phyloP scores from a whole-genome alignment of 2,888 invertebrate genomes.

The Dynastes grantii region DNA sequence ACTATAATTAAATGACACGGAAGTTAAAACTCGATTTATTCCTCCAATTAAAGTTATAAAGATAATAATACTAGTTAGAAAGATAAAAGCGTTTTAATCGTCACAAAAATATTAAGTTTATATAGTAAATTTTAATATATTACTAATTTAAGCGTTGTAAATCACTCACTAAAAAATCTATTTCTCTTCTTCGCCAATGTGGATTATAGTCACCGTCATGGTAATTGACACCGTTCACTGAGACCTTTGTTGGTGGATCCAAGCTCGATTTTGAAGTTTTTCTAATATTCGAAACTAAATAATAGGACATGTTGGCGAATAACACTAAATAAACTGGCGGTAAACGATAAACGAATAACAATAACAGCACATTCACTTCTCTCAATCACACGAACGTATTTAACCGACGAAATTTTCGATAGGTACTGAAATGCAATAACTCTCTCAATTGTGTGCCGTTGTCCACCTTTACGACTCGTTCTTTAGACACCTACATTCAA shows the following conservation, averaged over 20 bases:
- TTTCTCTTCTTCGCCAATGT: constrained; percentile 33
- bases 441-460: constrained; percentile 39
- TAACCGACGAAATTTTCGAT: constrained; percentile 45
- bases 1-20: constrained; percentile 2
- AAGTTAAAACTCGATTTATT: neutral
- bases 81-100: neutral
- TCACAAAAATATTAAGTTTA: too few relatives aligned
- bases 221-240: constrained; percentile 34
- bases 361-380: constrained; percentile 31
- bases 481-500: constrained; percentile 42
- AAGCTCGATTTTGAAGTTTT: constrained; percentile 17
- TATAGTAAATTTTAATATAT: too few relatives aligned
- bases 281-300: constrained; percentile 33
- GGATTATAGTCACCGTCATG: constrained; percentile 15
- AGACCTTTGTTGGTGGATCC: constrained; percentile 4
- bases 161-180: constrained; percentile 36
- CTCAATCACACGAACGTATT: constrained; percentile 24
- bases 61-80: neutral
- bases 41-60: neutral
- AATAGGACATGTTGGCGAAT: neutral
- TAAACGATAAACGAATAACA: constrained; percentile 6
- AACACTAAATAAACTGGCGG: neutral
- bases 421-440: constrained; percentile 43
- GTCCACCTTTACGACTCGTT: constrained; percentile 42
- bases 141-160: neutral